phyloP scores from a whole-genome alignment of 2,888 invertebrate genomes.

The Diabrotica balteata region DNA sequence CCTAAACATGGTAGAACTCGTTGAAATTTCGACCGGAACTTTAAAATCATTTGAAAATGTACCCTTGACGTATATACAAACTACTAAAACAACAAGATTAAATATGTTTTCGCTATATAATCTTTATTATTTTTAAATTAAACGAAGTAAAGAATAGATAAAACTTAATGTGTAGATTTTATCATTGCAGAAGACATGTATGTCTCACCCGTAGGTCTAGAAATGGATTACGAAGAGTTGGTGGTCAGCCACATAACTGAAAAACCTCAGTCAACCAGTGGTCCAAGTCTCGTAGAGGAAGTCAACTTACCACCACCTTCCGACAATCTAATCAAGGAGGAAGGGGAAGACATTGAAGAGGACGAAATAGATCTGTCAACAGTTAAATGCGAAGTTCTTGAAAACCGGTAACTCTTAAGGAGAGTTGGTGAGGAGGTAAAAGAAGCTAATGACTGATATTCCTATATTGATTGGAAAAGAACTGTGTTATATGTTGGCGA shows the following conservation, averaged over 20 bases:
- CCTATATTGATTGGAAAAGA: background rate
- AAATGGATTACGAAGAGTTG: conserved; percentile 33
- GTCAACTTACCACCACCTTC: conserved; percentile 5
- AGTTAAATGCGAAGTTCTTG: conserved; percentile 13
- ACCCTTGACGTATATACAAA: too few relatives aligned
- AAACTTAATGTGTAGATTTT: too few relatives aligned
- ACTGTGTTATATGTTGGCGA: too few relatives aligned
- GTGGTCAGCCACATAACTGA: background rate
- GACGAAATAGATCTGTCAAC: conserved; percentile 11
- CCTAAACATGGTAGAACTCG: too few relatives aligned
- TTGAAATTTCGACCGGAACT: too few relatives aligned
- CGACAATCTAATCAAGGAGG: conserved; percentile 13
- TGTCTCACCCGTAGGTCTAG: conserved; percentile 29
- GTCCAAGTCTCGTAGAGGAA: conserved; percentile 6
- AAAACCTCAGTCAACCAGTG: conserved; percentile 5
- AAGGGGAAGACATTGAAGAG: conserved; percentile 18
- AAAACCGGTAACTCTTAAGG: conserved; percentile 15
- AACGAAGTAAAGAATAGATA: too few relatives aligned
- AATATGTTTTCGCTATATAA: too few relatives aligned
- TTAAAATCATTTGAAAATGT: too few relatives aligned
- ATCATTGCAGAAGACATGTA: conserved; percentile 28
- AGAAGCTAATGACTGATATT: conserved; percentile 19
- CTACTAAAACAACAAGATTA: too few relatives aligned
- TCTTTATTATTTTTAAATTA: too few relatives aligned
- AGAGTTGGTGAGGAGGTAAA: background rate